Percentiles rank a stretch among this genome's conserved stretches.
Conservation (phyloP, 1,140 invertebrate species). For the Megalopta genalis region DNA sequence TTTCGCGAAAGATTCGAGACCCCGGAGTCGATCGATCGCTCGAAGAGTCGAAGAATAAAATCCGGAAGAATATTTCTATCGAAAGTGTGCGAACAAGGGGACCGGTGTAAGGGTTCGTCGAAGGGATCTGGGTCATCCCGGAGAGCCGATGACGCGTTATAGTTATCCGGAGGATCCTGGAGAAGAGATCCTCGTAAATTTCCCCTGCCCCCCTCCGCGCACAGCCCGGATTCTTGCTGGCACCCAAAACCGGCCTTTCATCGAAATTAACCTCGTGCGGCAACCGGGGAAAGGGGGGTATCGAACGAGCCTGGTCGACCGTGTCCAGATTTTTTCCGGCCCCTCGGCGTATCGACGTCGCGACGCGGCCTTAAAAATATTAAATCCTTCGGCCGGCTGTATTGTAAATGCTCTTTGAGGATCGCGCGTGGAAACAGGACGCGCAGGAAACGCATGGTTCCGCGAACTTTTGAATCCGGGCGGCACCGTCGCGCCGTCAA, state of each 20-base stretch:
- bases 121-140: neutral
- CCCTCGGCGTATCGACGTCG: slow-evolving; percentile 10
- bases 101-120: too few species aligned
- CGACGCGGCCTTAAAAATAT: slow-evolving; percentile 26
- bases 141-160: neutral
- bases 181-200: neutral
- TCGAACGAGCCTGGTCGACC: slow-evolving; percentile 23
- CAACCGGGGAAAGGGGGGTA: slow-evolving; percentile 18
- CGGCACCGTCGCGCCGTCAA: too few species aligned
- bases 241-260: slow-evolving; percentile 2
- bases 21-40: too few species aligned
- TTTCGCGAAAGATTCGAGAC: too few species aligned
- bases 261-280: slow-evolving; percentile 40
- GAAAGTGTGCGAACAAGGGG: too few species aligned
- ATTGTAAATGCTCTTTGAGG: slow-evolving; percentile 13
- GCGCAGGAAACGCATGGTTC: neutral
- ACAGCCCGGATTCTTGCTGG: neutral
- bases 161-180: neutral
- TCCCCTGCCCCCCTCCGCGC: neutral
- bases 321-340: slow-evolving; percentile 26
- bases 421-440: neutral
- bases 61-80: too few species aligned
- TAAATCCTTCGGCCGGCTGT: neutral
- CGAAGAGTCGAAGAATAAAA: too few species aligned
- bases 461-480: neutral